Percentiles rank a stretch among this genome's conserved stretches.
Evolutionary conservation across 2,888 invertebrate genomes (phyloP).

Genomic region (Tridacna crocea): DNA sequence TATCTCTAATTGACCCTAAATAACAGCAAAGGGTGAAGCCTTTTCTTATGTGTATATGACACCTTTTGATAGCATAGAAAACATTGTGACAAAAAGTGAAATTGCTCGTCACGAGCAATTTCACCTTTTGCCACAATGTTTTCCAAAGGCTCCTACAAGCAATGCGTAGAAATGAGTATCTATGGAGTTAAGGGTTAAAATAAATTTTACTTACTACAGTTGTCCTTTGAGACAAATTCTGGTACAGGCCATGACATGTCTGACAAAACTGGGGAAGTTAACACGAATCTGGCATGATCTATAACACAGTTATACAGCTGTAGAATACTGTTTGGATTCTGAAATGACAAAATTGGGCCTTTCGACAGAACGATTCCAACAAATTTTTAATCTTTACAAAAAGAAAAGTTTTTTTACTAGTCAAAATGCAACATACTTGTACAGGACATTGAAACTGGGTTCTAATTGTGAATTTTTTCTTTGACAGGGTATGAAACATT

Average conservation of each 20-base stretch:
- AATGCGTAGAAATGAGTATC: neutral
- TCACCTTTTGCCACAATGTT: neutral
- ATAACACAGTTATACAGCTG: slow-evolving; percentile 77
- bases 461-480: too few relatives aligned
- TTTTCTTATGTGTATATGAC: too few relatives aligned
- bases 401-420: too few relatives aligned
- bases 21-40: too few relatives aligned
- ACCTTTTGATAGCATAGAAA: too few relatives aligned
- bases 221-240: slow-evolving; percentile 62
- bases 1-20: too few relatives aligned
- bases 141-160: neutral
- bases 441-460: too few relatives aligned
- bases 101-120: neutral
- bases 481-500: too few relatives aligned
- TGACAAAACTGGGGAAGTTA: slow-evolving; percentile 60
- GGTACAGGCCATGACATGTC: slow-evolving; percentile 77
- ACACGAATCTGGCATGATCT: slow-evolving; percentile 65
- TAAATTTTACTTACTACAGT: slow-evolving; percentile 9
- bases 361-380: too few relatives aligned
- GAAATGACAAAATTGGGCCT: slow-evolving; percentile 20
- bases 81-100: neutral
- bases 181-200: neutral
- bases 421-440: too few relatives aligned
- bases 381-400: too few relatives aligned
- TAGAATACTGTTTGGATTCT: slow-evolving; percentile 74